phyloP scores from a whole-genome alignment of 1,140 invertebrate genomes.

The Samia ricini region DNA sequence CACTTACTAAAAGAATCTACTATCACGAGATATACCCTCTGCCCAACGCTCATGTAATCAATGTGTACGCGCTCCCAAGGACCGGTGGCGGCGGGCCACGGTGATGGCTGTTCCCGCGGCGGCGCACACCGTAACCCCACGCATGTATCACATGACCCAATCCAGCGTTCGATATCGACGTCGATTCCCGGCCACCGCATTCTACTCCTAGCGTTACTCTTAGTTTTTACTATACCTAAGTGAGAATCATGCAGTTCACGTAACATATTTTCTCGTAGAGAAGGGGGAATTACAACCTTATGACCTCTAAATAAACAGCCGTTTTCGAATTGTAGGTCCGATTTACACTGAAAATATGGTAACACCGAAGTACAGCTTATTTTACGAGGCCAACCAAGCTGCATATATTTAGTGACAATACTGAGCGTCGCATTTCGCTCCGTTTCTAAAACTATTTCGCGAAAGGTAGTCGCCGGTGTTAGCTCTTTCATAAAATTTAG shows the following conservation, averaged over 20 bases:
- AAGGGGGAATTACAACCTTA: constrained; percentile 17
- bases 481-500: constrained; percentile 7
- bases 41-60: constrained; percentile 27
- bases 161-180: no score
- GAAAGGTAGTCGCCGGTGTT: background rate
- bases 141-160: constrained; percentile 13
- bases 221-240: constrained; percentile 26
- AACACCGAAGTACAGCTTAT: no score
- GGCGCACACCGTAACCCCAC: constrained; percentile 12
- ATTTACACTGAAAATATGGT: no score
- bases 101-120: constrained; percentile 17
- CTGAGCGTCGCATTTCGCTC: constrained; percentile 8
- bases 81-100: constrained; percentile 23
- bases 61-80: constrained; percentile 34
- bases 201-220: no score
- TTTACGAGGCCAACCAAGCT: no score
- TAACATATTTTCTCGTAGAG: constrained; percentile 11
- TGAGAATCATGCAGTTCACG: constrained; percentile 19
- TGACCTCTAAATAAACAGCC: no score
- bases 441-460: constrained; percentile 14
- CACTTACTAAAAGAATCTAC: no score
- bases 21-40: constrained; percentile 17
- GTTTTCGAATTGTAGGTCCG: no score
- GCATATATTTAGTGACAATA: no score
- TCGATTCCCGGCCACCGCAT: no score